Evolutionary conservation across 1,140 invertebrate species (phyloP).

Genomic region (Macrotrachela quadricornifera): DNA sequence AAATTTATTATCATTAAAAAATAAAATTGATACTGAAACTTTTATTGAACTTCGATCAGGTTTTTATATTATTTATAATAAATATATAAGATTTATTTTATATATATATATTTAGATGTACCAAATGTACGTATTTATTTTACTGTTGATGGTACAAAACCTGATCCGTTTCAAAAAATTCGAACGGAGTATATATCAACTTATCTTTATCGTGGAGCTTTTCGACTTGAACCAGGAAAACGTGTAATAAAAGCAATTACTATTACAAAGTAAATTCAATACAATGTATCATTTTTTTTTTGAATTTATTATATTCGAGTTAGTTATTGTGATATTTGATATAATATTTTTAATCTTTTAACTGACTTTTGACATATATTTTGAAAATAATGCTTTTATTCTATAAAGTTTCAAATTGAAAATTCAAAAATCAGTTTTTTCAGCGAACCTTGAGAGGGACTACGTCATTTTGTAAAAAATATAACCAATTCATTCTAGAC

Average conservation of each 20-base stretch:
- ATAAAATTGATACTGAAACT: constrained; percentile 20
- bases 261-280: no score
- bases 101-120: constrained; percentile 18
- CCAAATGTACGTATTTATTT: constrained; percentile 26
- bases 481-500: no score
- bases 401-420: no score
- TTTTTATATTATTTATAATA: neutral
- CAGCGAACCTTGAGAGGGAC: no score
- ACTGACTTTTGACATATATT: no score
- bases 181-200: constrained; percentile 22
- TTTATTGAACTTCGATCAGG: constrained; percentile 18
- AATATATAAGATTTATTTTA: neutral
- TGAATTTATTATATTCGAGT: no score
- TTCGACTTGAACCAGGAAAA: constrained; percentile 27
- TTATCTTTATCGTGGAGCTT: constrained; percentile 27
- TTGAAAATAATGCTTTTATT: no score
- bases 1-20: constrained; percentile 14
- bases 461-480: no score
- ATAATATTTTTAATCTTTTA: no score
- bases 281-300: no score
- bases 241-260: constrained; percentile 24
- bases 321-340: no score
- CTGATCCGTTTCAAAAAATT: constrained; percentile 23
- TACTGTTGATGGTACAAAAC: constrained; percentile 29
- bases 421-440: no score